phyloP scores from a whole-genome alignment of 1,140 invertebrate genomes.

The Heliconius melpomene region DNA sequence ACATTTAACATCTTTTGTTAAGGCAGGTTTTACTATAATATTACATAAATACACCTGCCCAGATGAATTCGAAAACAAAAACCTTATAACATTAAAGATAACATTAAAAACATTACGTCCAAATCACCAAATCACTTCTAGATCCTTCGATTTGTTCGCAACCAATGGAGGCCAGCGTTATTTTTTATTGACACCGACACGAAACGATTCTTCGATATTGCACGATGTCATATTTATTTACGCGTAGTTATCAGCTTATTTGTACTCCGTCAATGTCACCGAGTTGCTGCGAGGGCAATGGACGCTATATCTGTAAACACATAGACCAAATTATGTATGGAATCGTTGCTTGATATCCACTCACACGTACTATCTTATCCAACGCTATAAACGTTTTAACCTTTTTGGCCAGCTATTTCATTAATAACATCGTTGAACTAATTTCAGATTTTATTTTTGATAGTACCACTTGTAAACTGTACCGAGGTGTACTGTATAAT shows the following conservation, averaged over 20 bases:
- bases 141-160: conserved; percentile 26
- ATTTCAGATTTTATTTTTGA: background rate
- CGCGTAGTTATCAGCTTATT: conserved; percentile 69
- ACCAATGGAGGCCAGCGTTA: background rate
- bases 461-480: background rate
- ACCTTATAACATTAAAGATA: too few species aligned
- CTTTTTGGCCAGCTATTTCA: background rate
- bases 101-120: background rate
- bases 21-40: too few species aligned
- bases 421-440: background rate
- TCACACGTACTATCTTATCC: conserved; percentile 35
- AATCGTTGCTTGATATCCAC: conserved; percentile 47
- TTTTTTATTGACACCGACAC: conserved; percentile 21
- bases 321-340: conserved; percentile 55
- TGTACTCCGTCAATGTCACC: conserved; percentile 77
- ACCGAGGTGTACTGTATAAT: background rate
- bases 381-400: conserved; percentile 2
- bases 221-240: conserved; percentile 54
- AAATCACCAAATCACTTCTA: conserved; percentile 16
- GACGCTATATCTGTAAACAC: conserved; percentile 69
- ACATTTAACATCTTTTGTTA: too few species aligned
- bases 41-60: too few species aligned
- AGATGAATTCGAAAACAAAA: too few species aligned
- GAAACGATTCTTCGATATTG: conserved; percentile 34
- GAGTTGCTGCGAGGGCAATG: conserved; percentile 76